These are phyloP conservation scores for Takifugu bimaculatus DNA, from an alignment of 2,113 vertebrate genomes.

Conservation along the genomic window DNA sequence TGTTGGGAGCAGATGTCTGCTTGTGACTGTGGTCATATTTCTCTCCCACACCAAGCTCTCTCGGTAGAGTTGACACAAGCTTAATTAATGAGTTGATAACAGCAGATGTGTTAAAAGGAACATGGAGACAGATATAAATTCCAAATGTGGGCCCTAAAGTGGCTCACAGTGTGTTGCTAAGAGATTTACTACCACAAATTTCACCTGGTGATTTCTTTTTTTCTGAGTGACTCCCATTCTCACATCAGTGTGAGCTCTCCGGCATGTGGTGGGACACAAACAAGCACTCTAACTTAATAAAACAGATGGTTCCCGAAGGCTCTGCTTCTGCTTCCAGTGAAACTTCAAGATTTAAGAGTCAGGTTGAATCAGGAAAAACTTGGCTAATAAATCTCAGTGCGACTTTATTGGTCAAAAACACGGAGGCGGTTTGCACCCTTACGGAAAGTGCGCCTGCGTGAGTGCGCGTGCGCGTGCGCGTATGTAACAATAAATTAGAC, in stretches of 20 bases:
- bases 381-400: neutral
- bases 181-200: constrained; percentile 24
- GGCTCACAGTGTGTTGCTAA: constrained; percentile 23
- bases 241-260: constrained; percentile 17
- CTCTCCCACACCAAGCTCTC: constrained; percentile 30
- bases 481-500: too few species aligned
- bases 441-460: too few species aligned
- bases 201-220: constrained; percentile 2
- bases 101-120: constrained; percentile 44
- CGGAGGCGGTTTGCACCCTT: neutral
- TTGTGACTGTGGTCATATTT: constrained; percentile 18
- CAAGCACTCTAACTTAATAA: constrained; percentile 26
- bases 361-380: neutral
- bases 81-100: constrained; percentile 61
- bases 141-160: constrained; percentile 30
- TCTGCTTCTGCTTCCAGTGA: constrained; percentile 8
- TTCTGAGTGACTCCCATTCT: constrained; percentile 4
- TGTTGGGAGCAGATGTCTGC: constrained; percentile 43
- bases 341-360: constrained; percentile 8
- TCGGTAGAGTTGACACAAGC: constrained; percentile 45
- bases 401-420: constrained; percentile 1
- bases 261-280: constrained; percentile 10
- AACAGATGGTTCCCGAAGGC: constrained; percentile 38
- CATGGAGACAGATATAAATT: constrained; percentile 24
- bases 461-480: too few species aligned